Conservation (phyloP, 2,113 vertebrate genomes). For the Machaerirhynchus nigripectus region DNA sequence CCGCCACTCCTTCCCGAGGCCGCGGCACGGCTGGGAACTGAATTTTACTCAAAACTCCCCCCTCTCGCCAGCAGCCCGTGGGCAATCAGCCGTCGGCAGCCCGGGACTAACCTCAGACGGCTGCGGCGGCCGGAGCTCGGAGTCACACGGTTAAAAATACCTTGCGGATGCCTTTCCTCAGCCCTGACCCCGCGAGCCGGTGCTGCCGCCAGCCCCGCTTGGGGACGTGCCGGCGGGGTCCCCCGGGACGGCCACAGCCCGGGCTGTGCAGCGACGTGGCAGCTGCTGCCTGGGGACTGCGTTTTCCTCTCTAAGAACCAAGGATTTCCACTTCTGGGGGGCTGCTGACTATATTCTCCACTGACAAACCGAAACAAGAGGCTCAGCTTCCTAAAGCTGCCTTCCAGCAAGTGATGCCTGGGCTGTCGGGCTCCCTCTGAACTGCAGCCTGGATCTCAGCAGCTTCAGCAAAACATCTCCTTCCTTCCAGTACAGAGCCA, state of each 20-base stretch:
- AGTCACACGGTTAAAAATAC: conserved; percentile 46
- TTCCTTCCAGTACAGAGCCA: accelerated
- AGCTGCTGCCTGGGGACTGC: not conserved
- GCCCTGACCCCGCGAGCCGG: not conserved
- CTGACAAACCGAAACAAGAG: not conserved
- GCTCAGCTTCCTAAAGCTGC: not conserved
- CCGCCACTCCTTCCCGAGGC: not conserved
- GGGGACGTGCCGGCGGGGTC: accelerated
- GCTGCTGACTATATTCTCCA: not conserved
- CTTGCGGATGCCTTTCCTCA: conserved; percentile 24
- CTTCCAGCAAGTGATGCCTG: accelerated
- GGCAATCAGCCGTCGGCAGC: not conserved
- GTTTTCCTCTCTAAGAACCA: not conserved
- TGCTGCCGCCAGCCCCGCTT: not conserved
- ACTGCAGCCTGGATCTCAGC: not conserved
- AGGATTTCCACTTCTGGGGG: not conserved
- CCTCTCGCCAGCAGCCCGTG: not conserved
- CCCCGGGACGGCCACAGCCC: not conserved
- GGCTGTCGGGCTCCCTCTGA: not conserved
- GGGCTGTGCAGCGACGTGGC: not conserved
- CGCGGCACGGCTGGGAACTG: not conserved
- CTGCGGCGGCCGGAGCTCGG: not conserved
- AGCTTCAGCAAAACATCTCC: not conserved
- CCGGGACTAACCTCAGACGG: not conserved
- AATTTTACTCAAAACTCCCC: not conserved